These are phyloP conservation scores for Terrapene triunguis DNA, from an alignment of 2,113 vertebrate species.

Conservation along the genomic window DNA sequence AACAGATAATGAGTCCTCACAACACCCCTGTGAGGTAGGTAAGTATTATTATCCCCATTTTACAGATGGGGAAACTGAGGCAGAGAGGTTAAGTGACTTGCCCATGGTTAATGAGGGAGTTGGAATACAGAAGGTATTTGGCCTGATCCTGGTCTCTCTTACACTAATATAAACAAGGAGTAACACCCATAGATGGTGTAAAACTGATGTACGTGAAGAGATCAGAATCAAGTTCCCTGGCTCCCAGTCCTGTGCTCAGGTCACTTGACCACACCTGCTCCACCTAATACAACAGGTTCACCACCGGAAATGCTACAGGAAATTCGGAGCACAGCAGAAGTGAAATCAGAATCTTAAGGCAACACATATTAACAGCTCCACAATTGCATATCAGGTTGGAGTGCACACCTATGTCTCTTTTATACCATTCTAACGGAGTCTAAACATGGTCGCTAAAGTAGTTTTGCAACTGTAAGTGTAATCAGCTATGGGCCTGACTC, in stretches of 20 bases:
- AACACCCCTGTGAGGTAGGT: conserved; percentile 77
- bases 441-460: neutral
- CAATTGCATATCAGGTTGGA: neutral
- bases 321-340: neutral
- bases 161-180: neutral
- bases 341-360: conserved; percentile 20
- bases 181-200: neutral
- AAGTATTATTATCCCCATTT: conserved; percentile 63
- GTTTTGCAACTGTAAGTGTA: neutral
- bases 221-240: neutral
- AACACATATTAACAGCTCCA: neutral
- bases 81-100: conserved; percentile 61
- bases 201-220: neutral
- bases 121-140: neutral
- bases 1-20: conserved; percentile 65
- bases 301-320: neutral
- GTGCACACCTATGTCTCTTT: neutral
- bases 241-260: neutral
- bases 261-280: neutral
- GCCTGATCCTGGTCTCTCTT: neutral
- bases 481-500: neutral
- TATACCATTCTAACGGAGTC: neutral
- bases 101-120: conserved; percentile 36
- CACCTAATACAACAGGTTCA: neutral
- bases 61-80: conserved; percentile 67